A percentile compares a stretch with the other conserved stretches of the same genome.
phyloP scores from a whole-genome alignment of 1,140 invertebrate genomes.

The Temnothorax nylanderi region DNA sequence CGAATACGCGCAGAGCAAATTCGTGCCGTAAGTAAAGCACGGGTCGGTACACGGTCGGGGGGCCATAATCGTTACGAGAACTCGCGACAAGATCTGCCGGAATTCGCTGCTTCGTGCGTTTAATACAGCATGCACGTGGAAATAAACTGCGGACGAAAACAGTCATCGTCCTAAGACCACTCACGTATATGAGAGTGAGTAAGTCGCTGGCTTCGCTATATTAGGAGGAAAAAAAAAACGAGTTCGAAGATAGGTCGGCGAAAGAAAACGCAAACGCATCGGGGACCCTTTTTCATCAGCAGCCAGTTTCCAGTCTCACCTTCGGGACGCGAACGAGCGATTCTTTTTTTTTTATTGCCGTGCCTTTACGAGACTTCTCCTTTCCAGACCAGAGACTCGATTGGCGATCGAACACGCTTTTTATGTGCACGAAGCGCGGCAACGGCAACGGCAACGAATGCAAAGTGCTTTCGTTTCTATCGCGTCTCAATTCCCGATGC shows the following conservation, averaged over 20 bases:
- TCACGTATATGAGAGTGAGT: neutral
- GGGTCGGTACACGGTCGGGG: constrained; percentile 7
- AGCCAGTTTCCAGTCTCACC: constrained; percentile 35
- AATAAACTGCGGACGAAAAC: constrained; percentile 27
- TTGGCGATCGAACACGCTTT: constrained; percentile 39
- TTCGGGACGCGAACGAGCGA: neutral
- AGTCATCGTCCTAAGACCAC: neutral
- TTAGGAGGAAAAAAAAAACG: neutral
- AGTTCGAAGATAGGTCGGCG: constrained; percentile 6
- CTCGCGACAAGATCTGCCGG: constrained; percentile 27
- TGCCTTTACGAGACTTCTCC: constrained; percentile 41
- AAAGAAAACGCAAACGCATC: constrained; percentile 21
- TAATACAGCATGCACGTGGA: constrained; percentile 9
- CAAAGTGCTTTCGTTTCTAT: constrained; percentile 45
- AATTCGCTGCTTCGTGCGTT: constrained; percentile 21
- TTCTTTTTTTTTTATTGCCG: constrained; percentile 12
- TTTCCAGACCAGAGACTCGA: constrained; percentile 15
- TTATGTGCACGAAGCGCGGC: constrained; percentile 27
- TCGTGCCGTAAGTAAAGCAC: constrained; percentile 46
- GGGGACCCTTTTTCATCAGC: constrained; percentile 27
- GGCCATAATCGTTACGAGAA: constrained; percentile 44
- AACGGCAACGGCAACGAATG: constrained; percentile 24
- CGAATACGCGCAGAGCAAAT: constrained; percentile 28
- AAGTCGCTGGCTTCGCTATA: neutral
- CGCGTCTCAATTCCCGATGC: constrained; percentile 46